Conservation (phyloP, 2,888 invertebrate genomes). For the Tetheella fluctuosa region DNA sequence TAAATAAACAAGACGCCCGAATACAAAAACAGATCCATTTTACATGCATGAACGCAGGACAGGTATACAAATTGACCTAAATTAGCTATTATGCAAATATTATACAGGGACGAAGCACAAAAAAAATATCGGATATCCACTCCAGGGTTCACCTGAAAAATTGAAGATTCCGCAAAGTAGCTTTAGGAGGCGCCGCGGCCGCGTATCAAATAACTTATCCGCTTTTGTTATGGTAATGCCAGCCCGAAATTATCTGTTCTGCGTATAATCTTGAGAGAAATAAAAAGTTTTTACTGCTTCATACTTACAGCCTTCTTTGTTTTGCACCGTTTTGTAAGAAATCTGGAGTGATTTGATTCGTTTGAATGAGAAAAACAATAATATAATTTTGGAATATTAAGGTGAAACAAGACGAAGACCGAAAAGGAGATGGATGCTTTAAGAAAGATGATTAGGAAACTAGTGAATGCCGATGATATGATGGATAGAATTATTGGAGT, state of each 20-base stretch:
- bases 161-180: slow-evolving; percentile 56
- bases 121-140: slow-evolving; percentile 60
- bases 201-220: slow-evolving; percentile 77
- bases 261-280: slow-evolving; percentile 63
- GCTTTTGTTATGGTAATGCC: slow-evolving; percentile 79
- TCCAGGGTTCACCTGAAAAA: slow-evolving; percentile 62
- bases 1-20: neutral
- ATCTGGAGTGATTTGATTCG: neutral
- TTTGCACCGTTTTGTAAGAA: slow-evolving; percentile 18
- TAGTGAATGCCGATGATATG: too few species aligned
- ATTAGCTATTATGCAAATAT: slow-evolving; percentile 60
- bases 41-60: slow-evolving; percentile 34
- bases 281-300: slow-evolving; percentile 41
- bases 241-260: slow-evolving; percentile 67
- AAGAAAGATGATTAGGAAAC: too few species aligned
- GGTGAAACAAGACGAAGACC: neutral
- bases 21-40: slow-evolving; percentile 23
- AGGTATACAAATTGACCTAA: slow-evolving; percentile 53
- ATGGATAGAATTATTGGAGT: neutral
- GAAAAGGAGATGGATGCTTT: too few species aligned
- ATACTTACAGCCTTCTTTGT: slow-evolving; percentile 34
- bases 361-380: neutral
- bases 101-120: slow-evolving; percentile 29
- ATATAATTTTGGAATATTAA: neutral
- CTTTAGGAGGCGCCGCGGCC: slow-evolving; percentile 37